Evolutionary conservation across 2,797 vertebrate species (phyloP).

Genomic region (Myiothlypis chrysogaster): DNA sequence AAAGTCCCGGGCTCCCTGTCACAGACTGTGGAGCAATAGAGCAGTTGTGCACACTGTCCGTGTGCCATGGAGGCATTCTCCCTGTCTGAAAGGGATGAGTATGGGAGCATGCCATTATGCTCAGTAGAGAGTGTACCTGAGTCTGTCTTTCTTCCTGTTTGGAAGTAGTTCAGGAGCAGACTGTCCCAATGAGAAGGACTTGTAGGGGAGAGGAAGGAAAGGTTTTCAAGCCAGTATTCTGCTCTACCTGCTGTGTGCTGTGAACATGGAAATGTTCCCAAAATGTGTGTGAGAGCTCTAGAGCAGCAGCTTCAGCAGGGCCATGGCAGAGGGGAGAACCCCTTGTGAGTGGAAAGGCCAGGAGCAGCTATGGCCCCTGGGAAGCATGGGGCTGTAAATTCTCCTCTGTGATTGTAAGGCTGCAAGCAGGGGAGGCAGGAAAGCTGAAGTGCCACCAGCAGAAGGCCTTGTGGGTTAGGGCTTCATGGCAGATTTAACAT

Average conservation of each 20-base stretch:
- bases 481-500: constrained; percentile 50
- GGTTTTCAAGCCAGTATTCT: neutral
- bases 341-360: neutral
- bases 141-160: neutral
- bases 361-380: neutral
- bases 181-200: neutral
- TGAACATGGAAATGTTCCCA: accelerated
- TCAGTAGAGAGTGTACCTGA: neutral
- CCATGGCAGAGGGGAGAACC: neutral
- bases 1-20: neutral
- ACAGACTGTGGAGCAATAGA: accelerated
- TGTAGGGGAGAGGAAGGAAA: neutral
- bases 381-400: accelerated
- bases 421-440: neutral
- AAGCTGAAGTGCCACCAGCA: neutral
- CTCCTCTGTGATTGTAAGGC: neutral
- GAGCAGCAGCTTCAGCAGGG: neutral
- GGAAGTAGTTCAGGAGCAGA: neutral
- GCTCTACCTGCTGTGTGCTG: neutral
- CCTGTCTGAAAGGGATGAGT: neutral
- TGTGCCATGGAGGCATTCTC: neutral
- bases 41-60: neutral
- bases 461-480: neutral
- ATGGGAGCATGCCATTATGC: neutral
- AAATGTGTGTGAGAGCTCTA: accelerated